Base-by-base conservation (phyloP, 2,797 vertebrate genomes). In the Chelonia mydas region DNA sequence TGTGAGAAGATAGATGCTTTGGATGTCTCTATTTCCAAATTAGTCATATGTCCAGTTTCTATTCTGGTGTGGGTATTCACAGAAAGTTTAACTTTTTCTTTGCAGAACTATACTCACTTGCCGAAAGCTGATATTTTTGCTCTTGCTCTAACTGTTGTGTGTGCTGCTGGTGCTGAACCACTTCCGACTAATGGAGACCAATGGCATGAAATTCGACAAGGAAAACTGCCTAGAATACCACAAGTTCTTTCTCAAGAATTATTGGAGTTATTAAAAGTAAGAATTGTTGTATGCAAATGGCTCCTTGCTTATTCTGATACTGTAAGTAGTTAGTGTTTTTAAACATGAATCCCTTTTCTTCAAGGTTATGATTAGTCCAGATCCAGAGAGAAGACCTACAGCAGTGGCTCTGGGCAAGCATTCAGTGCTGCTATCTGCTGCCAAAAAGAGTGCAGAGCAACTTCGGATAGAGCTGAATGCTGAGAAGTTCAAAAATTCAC, bases 401-500 rank as follows among this genome's bases (percentile, higher is more conserved):
- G 98, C 99, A 16, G 98, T 98, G 65, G 99, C 99, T 53, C 98
- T 99, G 8, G 90, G 97, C 89, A 99, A 98, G 92, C 99, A 99
- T 96, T 99, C 99, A 0, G 99, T 99, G 81, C 98, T 99, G 57
- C 98, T 99, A 6, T 99, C 99, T 1, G 98, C 99, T 0, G 99
- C 99, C 76, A 98, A 99, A 87, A 99, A 99, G 98, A 99, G 99
- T 0, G 99, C 99, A 0, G 99, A 99, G 92, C 99, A 99, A 97
- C 98, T 99, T n/a, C 97, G 99, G 87, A 99, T 99, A 83, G 99
- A 99, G 96, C 98, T 99, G 94, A 99, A 99, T 11, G 99, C 99
- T 2, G 99, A 99, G 97, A 99, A 98, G 92, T 99, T 99, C 98
- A 99, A 99, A 98, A 99, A 99, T 33, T 99, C 99, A 0, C 98